Evolutionary conservation across 2,113 vertebrate genomes (phyloP).

Genomic region (Acinonyx jubatus): DNA sequence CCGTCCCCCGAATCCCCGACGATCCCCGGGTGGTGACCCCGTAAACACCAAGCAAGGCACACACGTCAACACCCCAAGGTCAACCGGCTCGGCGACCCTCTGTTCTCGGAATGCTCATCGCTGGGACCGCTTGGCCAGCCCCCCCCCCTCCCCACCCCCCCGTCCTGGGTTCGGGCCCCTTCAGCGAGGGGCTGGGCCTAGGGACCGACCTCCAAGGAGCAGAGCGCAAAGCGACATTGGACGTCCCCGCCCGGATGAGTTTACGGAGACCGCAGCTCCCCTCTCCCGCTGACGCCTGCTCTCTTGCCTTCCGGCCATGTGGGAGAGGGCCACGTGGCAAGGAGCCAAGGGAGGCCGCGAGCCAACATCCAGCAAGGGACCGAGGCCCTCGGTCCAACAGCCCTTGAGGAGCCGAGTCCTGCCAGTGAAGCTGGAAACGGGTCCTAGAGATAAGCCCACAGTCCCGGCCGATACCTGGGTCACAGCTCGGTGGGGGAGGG

Average conservation of each 20-base stretch:
- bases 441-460: neutral
- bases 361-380: neutral
- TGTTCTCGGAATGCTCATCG: fast-evolving
- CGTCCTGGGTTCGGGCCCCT: fast-evolving
- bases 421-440: neutral
- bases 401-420: neutral
- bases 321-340: neutral
- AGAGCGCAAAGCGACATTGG: neutral
- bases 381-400: neutral
- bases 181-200: too few species aligned
- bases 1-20: fast-evolving
- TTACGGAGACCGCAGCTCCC: neutral
- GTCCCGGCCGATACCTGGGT: neutral
- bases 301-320: neutral
- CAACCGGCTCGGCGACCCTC: neutral
- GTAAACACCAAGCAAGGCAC: fast-evolving
- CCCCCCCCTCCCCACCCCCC: fast-evolving
- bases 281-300: fast-evolving
- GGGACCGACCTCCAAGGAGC: fast-evolving
- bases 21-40: neutral
- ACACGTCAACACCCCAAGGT: fast-evolving
- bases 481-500: neutral
- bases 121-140: neutral
- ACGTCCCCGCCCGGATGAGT: neutral
- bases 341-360: neutral